A percentile compares a stretch with the other conserved stretches of the same genome.
phyloP scores from a whole-genome alignment of 2,888 invertebrate species.

The Hofmannophila pseudospretella region DNA sequence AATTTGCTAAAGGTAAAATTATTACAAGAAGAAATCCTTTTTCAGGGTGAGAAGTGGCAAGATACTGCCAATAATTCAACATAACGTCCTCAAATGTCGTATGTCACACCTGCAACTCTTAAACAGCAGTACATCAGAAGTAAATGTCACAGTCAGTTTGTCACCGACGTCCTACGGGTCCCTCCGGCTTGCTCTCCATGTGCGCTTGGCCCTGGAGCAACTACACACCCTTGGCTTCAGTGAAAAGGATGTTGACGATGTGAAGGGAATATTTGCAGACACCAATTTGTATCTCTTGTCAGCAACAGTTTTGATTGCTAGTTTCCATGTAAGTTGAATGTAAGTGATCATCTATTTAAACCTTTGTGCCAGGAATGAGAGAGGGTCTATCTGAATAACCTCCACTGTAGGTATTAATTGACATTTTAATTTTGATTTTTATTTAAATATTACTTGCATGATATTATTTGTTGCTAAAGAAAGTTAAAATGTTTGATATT shows the following conservation, averaged over 20 bases:
- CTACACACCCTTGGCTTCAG: slow-evolving; percentile 89
- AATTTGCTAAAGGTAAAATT: too few species aligned
- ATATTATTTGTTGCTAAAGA: too few species aligned
- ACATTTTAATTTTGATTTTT: too few species aligned
- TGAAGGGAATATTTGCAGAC: slow-evolving; percentile 96
- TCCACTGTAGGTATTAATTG: too few species aligned
- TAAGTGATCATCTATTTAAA: too few species aligned
- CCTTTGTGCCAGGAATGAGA: too few species aligned
- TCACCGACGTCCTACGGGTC: slow-evolving; percentile 88
- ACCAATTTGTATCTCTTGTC: slow-evolving; percentile 95
- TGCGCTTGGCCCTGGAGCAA: slow-evolving; percentile 84
- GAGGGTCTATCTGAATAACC: too few species aligned
- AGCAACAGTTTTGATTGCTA: slow-evolving; percentile 92
- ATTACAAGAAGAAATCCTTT: too few species aligned
- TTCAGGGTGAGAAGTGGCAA: slow-evolving; percentile 79
- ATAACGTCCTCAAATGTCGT: slow-evolving; percentile 90
- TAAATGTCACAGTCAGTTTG: slow-evolving; percentile 84
- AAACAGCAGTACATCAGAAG: slow-evolving; percentile 74
- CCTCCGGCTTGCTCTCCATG: slow-evolving; percentile 85
- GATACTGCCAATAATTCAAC: slow-evolving; percentile 90
- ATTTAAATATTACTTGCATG: too few species aligned
- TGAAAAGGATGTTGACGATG: slow-evolving; percentile 96
- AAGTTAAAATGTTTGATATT: too few species aligned
- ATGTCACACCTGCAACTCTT: slow-evolving; percentile 85
- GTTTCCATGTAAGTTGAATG: slow-evolving; percentile 92